Evolutionary conservation across 2,888 invertebrate genomes (phyloP).

Genomic region (Zelleria hepariella): DNA sequence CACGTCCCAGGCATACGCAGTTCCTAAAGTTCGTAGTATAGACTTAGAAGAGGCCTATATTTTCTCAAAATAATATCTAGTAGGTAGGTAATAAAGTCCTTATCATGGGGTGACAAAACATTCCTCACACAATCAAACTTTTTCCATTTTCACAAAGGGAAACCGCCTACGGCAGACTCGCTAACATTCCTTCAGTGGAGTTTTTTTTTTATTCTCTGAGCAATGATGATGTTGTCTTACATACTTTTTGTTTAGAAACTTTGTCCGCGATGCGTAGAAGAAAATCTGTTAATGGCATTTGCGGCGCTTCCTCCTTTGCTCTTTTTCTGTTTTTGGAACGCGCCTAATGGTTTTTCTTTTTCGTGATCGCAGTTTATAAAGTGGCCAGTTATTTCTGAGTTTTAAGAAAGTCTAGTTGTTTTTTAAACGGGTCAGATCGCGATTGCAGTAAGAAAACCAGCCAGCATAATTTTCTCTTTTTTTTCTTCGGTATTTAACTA

Average conservation of each 20-base stretch:
- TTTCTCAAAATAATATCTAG: no score
- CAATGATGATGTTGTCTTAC: slow-evolving; percentile 3
- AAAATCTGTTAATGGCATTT: slow-evolving; percentile 1
- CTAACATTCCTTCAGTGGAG: background rate
- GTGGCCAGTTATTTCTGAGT: background rate
- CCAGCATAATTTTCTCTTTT: no score
- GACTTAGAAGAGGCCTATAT: no score
- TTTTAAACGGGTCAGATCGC: no score
- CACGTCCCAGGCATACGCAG: no score
- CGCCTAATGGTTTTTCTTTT: background rate
- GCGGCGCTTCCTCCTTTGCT: background rate
- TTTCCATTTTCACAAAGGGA: slow-evolving; percentile 1
- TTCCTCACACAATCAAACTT: slow-evolving; percentile 3
- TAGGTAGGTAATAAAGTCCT: background rate
- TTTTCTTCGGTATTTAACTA: no score
- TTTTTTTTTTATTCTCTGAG: background rate
- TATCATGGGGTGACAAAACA: slow-evolving; percentile 2
- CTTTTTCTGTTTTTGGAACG: background rate
- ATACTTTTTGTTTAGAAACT: slow-evolving; percentile 2
- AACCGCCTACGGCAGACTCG: background rate
- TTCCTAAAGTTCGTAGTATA: no score
- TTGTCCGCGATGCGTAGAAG: background rate
- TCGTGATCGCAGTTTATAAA: background rate
- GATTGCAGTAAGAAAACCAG: no score
- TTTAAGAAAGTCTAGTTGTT: background rate